Percentiles rank a stretch among this genome's conserved stretches.
These are phyloP conservation scores for Mohoua ochrocephala DNA, from an alignment of 2,113 vertebrate genomes.

Conservation along the genomic window DNA sequence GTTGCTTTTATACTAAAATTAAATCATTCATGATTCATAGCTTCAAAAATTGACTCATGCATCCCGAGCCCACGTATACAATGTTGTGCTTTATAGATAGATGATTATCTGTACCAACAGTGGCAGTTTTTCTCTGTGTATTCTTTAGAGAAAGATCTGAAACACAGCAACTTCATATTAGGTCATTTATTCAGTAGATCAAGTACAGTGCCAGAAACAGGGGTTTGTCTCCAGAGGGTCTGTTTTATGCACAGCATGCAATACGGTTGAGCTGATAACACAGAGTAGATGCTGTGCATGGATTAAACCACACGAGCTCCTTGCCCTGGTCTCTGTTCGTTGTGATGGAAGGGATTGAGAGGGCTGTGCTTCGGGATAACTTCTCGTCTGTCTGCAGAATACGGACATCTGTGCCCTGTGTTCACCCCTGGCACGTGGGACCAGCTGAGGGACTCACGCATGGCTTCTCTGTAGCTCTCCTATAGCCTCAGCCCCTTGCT, in stretches of 20 bases:
- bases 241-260: neutral
- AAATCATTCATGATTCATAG: neutral
- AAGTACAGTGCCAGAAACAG: neutral
- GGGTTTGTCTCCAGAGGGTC: neutral
- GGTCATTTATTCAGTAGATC: neutral
- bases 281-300: neutral
- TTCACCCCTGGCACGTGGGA: neutral
- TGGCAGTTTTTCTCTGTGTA: neutral
- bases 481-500: neutral
- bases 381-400: neutral
- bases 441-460: neutral
- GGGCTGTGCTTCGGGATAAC: neutral
- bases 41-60: neutral
- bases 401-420: neutral
- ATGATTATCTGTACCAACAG: neutral
- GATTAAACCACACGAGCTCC: neutral
- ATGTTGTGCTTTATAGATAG: neutral
- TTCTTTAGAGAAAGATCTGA: neutral
- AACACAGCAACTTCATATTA: neutral
- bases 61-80: neutral
- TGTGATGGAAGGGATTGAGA: neutral
- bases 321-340: accelerated
- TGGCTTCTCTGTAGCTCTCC: neutral
- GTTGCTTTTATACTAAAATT: neutral
- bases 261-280: neutral